Conservation (phyloP, 1,140 invertebrate species). For the Drosophila azteca region DNA sequence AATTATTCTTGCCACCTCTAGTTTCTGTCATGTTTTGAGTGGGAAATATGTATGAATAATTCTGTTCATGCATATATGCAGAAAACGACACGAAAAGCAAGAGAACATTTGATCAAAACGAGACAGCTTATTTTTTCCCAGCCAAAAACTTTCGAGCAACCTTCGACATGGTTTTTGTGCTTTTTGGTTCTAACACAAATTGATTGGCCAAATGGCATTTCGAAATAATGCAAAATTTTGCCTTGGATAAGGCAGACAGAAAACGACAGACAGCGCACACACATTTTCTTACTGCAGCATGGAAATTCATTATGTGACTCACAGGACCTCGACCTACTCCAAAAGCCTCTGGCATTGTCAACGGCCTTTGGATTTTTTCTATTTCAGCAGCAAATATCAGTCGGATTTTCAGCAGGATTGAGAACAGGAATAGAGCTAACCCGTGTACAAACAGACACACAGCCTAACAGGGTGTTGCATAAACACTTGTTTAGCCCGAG, state of each 20-base stretch:
- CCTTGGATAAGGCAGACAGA: constrained; percentile 7
- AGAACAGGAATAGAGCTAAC: background rate
- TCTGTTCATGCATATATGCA: constrained; percentile 25
- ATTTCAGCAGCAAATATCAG: constrained; percentile 30
- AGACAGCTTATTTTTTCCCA: constrained; percentile 33
- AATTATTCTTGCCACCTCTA: too few species aligned
- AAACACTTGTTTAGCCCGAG: constrained; percentile 56
- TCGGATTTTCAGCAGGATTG: background rate
- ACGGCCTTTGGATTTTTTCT: constrained; percentile 8
- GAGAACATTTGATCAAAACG: constrained; percentile 23
- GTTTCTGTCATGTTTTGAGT: constrained; percentile 1
- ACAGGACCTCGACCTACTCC: too few species aligned
- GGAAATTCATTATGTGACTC: too few species aligned
- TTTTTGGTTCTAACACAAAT: constrained; percentile 51
- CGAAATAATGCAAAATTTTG: constrained; percentile 42
- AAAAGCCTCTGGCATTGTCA: too few species aligned
- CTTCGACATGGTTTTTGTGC: constrained; percentile 31
- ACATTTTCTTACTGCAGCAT: too few species aligned
- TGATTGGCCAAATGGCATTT: constrained; percentile 55
- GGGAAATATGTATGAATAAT: constrained; percentile 12
- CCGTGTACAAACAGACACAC: constrained; percentile 1
- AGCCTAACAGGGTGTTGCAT: constrained; percentile 30
- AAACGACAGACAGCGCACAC: too few species aligned
- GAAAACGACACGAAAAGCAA: too few species aligned
- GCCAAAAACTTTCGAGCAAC: constrained; percentile 5